These are phyloP conservation scores for Dendrocopos noguchii DNA, from an alignment of 2,113 vertebrate genomes.

Conservation along the genomic window DNA sequence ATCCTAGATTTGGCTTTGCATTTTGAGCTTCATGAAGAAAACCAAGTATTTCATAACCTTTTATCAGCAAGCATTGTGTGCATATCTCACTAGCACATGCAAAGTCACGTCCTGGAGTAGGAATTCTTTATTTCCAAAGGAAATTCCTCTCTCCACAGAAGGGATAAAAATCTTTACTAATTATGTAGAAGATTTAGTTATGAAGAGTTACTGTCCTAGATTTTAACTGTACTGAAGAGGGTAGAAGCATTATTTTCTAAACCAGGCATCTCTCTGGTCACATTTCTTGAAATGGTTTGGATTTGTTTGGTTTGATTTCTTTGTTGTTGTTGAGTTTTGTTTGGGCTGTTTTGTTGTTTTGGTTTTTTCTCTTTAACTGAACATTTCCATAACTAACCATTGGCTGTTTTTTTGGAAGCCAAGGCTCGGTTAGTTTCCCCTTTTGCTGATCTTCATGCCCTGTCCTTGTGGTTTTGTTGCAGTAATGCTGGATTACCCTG, in stretches of 20 bases:
- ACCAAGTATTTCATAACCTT: neutral
- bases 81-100: neutral
- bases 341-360: too few relatives aligned
- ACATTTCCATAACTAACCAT: neutral
- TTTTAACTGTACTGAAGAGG: neutral
- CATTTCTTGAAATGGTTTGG: neutral
- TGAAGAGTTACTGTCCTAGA: neutral
- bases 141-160: neutral
- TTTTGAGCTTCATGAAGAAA: neutral
- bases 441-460: neutral
- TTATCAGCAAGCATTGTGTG: neutral
- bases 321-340: too few relatives aligned
- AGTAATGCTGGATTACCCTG: fast-evolving
- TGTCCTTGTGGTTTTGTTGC: neutral
- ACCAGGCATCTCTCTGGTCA: neutral
- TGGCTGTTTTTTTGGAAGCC: neutral
- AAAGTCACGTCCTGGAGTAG: neutral
- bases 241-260: neutral
- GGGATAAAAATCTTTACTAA: neutral
- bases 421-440: neutral
- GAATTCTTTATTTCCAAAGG: neutral
- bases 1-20: neutral
- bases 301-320: too few relatives aligned
- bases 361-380: neutral
- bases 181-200: neutral